Base-by-base conservation (phyloP, 2,797 vertebrate genomes). In the Lacerta viridis region DNA sequence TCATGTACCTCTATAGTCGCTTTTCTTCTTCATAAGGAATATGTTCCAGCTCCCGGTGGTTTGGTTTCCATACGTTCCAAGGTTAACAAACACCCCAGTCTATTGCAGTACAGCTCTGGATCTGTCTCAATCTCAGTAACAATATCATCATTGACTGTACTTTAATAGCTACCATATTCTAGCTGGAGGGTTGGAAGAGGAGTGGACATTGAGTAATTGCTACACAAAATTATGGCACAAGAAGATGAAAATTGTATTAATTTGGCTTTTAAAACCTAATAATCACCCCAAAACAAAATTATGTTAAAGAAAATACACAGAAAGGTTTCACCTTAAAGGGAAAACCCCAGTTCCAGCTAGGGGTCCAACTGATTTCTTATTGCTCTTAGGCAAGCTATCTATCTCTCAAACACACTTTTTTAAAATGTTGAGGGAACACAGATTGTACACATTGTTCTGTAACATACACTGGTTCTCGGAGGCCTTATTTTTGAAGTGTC, bases 401-500 rank as follows among this genome's bases (percentile, higher is more conserved):
- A 27, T 29, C 9, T n/a, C 69, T 71, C 25, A 18, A 61, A 7
- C 20, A 61, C 61, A 64, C 5, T 43, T 82, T 82, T 83, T 43
- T 33, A 27, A 15, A 55, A 46, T 59, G 18, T 33, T 72, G 46
- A 71, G 39, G n/a, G 5, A 72, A 41, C 11, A 18, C 20, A 39
- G 18, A 77, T 50, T 50, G 41, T 18, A 68, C 23, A 46, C 33
- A 39, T 76, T 77, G 76, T 36, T 83, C 74, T 76, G 50, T 46
- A 75, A 23, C 36, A 39, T 18, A 36, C 77, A 76, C 43, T 77
- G 43, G 20, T 15, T 9, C 69, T 90, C 2, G 86, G 85, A 93
- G 15, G 77, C 91, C 91, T 92, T 90, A 84, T 77, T 90, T 94
- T 91, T 87, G 0, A 64, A 64, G 61, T 23, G 20, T 23, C 20